Percentiles rank a stretch among this genome's conserved stretches.
phyloP scores from a whole-genome alignment of 64 coral and sea anemone genomes.

The Montipora efflorescens region DNA sequence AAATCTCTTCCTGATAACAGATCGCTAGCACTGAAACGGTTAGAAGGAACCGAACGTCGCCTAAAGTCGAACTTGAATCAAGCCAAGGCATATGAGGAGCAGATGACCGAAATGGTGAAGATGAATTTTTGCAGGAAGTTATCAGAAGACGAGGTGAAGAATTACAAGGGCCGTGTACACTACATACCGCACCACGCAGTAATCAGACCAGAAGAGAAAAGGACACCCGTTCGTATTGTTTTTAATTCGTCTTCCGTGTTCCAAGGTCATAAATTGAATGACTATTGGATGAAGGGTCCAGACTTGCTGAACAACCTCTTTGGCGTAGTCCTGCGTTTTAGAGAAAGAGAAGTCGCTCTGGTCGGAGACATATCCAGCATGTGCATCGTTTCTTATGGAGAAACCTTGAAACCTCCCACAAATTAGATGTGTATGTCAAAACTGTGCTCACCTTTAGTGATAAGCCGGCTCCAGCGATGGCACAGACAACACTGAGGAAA shows the following conservation, averaged over 20 bases:
- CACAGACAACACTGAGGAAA: background rate
- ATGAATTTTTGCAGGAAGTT: slow-evolving; percentile 45
- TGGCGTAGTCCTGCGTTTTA: no score
- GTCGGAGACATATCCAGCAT: slow-evolving; percentile 49
- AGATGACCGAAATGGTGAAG: slow-evolving; percentile 58
- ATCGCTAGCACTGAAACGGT: slow-evolving; percentile 32
- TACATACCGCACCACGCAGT: slow-evolving; percentile 64
- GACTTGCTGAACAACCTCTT: no score
- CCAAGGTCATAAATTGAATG: slow-evolving; percentile 9
- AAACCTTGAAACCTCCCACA: background rate
- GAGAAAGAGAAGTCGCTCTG: no score
- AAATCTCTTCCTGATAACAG: slow-evolving; percentile 62
- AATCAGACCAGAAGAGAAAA: slow-evolving; percentile 61
- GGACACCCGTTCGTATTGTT: slow-evolving; percentile 22
- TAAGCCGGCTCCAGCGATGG: background rate
- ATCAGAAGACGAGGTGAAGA: slow-evolving; percentile 20
- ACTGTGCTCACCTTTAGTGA: background rate
- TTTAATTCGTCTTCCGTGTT: slow-evolving; percentile 19
- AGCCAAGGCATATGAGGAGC: slow-evolving; percentile 45
- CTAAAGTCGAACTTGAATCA: slow-evolving; percentile 60
- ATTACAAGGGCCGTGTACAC: slow-evolving; percentile 55
- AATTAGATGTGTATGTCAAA: slow-evolving; percentile 13
- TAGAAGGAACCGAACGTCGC: slow-evolving; percentile 50
- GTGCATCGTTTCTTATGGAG: slow-evolving; percentile 51
- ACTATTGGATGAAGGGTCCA: no score